Conservation (phyloP, 1,140 invertebrate genomes). For the Chironomus striatipennis region DNA sequence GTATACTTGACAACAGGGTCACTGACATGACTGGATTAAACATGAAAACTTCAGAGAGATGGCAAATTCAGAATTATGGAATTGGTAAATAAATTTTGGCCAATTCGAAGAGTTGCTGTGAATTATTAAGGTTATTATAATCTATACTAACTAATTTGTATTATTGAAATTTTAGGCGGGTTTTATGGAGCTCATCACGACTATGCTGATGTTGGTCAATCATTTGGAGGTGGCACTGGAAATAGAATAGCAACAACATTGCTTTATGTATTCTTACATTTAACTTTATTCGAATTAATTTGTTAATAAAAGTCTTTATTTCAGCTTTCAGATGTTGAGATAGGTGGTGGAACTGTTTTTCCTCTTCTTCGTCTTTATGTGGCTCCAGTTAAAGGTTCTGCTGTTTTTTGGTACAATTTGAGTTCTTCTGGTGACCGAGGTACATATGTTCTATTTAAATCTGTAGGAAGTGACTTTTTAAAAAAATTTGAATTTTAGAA, state of each 20-base stretch:
- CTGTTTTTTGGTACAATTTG: slow-evolving; percentile 91
- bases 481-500: slow-evolving; percentile 33
- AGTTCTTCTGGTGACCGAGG: slow-evolving; percentile 73
- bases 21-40: slow-evolving; percentile 41
- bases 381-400: slow-evolving; percentile 78
- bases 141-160: no score
- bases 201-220: slow-evolving; percentile 37
- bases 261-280: slow-evolving; percentile 54
- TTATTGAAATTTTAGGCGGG: slow-evolving; percentile 38
- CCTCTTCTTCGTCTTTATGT: slow-evolving; percentile 63
- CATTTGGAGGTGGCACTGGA: slow-evolving; percentile 42
- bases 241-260: slow-evolving; percentile 84
- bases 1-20: not conserved
- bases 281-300: slow-evolving; percentile 26
- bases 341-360: slow-evolving; percentile 93
- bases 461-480: not conserved
- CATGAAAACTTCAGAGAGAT: slow-evolving; percentile 49
- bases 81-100: slow-evolving; percentile 39
- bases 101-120: no score
- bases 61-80: slow-evolving; percentile 59
- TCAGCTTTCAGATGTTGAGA: slow-evolving; percentile 88
- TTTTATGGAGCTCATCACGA: slow-evolving; percentile 64
- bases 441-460: not conserved
- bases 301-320: slow-evolving; percentile 32
- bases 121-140: no score